Percentiles rank a stretch among this genome's conserved stretches.
Evolutionary conservation across 2,113 vertebrate genomes (phyloP).

Genomic region (Brachyistius frenatus): DNA sequence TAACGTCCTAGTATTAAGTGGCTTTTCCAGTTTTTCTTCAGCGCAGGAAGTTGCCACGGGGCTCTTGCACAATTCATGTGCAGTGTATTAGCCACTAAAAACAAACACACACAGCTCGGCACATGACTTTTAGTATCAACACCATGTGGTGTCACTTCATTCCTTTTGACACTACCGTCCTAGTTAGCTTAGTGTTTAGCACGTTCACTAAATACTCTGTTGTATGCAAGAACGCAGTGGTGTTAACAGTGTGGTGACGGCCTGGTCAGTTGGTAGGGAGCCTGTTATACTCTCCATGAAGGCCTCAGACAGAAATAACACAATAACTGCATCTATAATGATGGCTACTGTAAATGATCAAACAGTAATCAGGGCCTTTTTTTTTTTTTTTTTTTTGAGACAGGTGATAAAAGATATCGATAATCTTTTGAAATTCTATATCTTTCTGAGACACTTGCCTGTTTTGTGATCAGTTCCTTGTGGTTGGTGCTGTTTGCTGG

Average conservation of each 20-base stretch:
- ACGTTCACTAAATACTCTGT: conserved; percentile 32
- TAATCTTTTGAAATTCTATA: no score
- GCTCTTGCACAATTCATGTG: conserved; percentile 51
- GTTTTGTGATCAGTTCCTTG: neutral
- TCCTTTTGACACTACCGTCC: conserved; percentile 49
- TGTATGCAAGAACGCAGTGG: conserved; percentile 1
- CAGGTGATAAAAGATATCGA: no score
- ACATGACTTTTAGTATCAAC: conserved; percentile 69
- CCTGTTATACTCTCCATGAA: neutral
- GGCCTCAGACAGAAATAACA: conserved; percentile 1
- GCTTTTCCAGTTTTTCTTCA: conserved; percentile 50
- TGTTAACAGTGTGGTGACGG: conserved; percentile 8
- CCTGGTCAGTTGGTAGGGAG: neutral
- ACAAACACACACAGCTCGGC: conserved; percentile 60
- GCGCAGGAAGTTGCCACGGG: conserved; percentile 45
- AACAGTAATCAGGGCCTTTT: neutral
- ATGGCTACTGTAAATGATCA: neutral
- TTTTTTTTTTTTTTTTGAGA: no score
- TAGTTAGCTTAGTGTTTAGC: conserved; percentile 49
- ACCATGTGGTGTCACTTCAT: conserved; percentile 53
- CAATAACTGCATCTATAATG: neutral
- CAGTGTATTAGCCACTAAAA: conserved; percentile 38
- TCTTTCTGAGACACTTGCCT: no score
- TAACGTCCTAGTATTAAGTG: neutral
- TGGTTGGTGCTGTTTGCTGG: neutral